Base-by-base conservation (phyloP, 2,797 vertebrate genomes). In the Malacoctenus gilli region DNA sequence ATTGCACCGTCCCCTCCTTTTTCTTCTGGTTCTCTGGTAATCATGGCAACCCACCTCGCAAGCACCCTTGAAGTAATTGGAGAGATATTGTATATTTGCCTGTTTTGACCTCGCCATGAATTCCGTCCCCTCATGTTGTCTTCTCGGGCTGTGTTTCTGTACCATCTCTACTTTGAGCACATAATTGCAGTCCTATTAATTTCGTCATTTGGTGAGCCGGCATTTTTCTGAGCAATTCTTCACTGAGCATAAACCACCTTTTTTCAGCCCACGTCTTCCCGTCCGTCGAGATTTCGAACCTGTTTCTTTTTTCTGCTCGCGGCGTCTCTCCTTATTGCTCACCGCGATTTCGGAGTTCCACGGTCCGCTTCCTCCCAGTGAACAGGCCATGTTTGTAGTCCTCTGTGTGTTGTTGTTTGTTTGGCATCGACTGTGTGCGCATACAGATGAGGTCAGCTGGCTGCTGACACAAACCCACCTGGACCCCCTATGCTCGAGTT, bases 371-470 rank as follows among this genome's bases (percentile, higher is more conserved):
- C 61, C 66, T 63, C 31, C 2, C 14, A 58, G 62, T 64, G 63
- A 66, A 78, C 66, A 68, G 53, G 52, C 37, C 1, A 37, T 43
- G 63, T 59, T 70, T 80, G 72, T 77, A 11, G 40, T 69, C 63
- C 66, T 57, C 61, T 67, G 50, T 69, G 58, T 44, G 46, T 20
- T 68, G 55, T 22, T 52, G 65, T 75, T 83, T 77, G 68, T 61
- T 75, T 43, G 43, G 51, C 54, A 44, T 28, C 23, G 20, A 58
- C 61, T 1, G 10, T 40, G 18, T 61, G 40, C 38, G 85, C 75
- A 89, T 88, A 74, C 77, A 35, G 57, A 89, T 83, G 72, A 77
- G 65, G 46, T 79, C 81, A 73, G 79, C 79, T 66, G 67, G 67
- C 50, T 21, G 11, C 50, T 42, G 43, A 8, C 75, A 48, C 52